phyloP scores from a whole-genome alignment of 1,140 invertebrate species.

The Lordiphosa collinella region DNA sequence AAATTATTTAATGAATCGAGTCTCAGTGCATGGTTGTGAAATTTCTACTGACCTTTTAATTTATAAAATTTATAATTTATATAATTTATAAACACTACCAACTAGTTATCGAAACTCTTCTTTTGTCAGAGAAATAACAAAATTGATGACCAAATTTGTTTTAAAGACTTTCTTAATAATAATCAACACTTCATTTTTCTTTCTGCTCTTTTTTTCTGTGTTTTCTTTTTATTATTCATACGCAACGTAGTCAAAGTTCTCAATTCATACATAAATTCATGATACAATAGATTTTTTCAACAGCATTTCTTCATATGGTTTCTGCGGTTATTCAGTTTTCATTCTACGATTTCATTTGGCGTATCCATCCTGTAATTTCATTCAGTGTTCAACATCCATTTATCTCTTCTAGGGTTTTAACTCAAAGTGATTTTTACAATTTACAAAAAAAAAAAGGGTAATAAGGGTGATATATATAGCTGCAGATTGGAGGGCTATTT shows the following conservation, averaged over 20 bases:
- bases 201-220: slow-evolving; percentile 27
- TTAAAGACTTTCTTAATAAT: no score
- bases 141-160: no score
- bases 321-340: not conserved
- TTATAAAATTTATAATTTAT: no score
- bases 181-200: not conserved
- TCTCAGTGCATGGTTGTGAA: no score
- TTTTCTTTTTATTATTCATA: slow-evolving; percentile 32
- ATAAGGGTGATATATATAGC: not conserved
- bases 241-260: slow-evolving; percentile 44
- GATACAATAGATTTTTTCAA: slow-evolving; percentile 57
- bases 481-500: slow-evolving; percentile 41
- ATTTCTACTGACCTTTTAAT: no score
- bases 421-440: slow-evolving; percentile 22
- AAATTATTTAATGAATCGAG: no score
- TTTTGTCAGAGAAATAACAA: no score
- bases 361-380: slow-evolving; percentile 14
- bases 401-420: slow-evolving; percentile 18
- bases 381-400: slow-evolving; percentile 43
- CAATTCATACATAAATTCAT: slow-evolving; percentile 59
- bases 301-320: slow-evolving; percentile 32
- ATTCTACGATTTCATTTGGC: slow-evolving; percentile 11
- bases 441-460: slow-evolving; percentile 25
- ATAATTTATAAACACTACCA: no score
- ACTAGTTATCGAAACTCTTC: no score